Base-by-base conservation (phyloP, 2,888 invertebrate species). In the Volucella bombylans region DNA sequence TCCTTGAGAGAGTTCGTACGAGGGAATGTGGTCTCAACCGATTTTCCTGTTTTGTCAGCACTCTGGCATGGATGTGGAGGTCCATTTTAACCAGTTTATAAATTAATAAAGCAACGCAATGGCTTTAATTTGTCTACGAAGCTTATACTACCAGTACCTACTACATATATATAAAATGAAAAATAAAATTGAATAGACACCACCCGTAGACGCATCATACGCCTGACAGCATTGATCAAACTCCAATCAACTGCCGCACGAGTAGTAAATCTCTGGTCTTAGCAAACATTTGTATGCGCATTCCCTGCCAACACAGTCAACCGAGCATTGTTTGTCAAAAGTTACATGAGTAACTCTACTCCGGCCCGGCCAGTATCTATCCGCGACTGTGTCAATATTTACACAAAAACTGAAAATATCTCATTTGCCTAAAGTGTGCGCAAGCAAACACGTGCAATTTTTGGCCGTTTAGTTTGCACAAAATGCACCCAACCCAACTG, bases 381-480 rank as follows among this genome's bases (percentile, higher is more conserved):
- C 59, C 61, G 43, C 38, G 39, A 74, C 59, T 86, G 65, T 82
- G 73, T 82, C 73, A 86, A 86, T 86, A 86, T 86, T 86, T 73
- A 82, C 82, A 82, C 45, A 57, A 64, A 73, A 57, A 82, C 81
- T 69, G 64, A 69, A 86, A 82, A 81, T 77, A 81, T 73, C 86
- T 82, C 86, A 77, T 82, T 31, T 86, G 86, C 78, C 81, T 80
- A 85, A 80, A 80, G 81, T 85, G 85, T 85, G 85, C 81, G 68
- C 31, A 31, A 68, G 81, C 72, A 81, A 85, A 82, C 86, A 77
- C 86, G 82, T 82, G 86, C 86, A 73, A 73, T 82, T 86, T 85
- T 77, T 67, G 82, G 86, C 82, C 82, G 77, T 86, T 86, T 86
- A 82, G 77, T 72, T 68, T 82, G 73, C 73, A 69, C 68, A 78